Base-by-base conservation (phyloP, 2,113 vertebrate genomes). In the Balaeniceps rex region DNA sequence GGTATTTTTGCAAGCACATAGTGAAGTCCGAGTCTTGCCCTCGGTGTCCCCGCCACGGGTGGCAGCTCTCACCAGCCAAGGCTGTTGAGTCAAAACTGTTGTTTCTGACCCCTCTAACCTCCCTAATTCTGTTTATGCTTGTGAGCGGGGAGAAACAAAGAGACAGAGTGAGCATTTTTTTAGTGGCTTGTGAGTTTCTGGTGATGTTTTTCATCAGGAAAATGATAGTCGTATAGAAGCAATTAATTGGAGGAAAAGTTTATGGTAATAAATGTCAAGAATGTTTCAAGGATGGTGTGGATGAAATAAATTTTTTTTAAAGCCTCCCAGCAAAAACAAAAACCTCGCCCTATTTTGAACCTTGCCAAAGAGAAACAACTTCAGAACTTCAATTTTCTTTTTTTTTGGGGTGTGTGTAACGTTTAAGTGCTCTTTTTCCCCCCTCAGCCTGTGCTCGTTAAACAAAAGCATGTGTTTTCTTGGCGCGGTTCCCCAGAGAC, bases 381-480 rank as follows among this genome's bases (percentile, higher is more conserved):
- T 85, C 36, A 68, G 51, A 91, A 93, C 76, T 93, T 71, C 17
- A 19, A 12, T 42, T 93, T 91, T 64, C 0, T 15, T 40, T 25
- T 34, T 33, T 51, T 40, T 21, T 31, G 23, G 2, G 6, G 3
- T 79, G 72, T 91, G 42, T 87, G n/a, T 82, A 74, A 60, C 0
- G 2, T 78, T 81, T 24, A 81, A 96, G 69, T 66, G 64, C 65
- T 44, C 83, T 70, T 55, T 47, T 23, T 4, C 28, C 19, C 42
- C 69, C 40, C 61, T 51, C 83, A 66, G 87, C 69, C 61, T 68
- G 58, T 33, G 70, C 87, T 91, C 12, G 40, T 96, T 97, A 96
- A 96, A 85, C 90, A 95, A 94, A 96, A 96, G 78, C 96, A 96
- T 93, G 84, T 96, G 96, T 95, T 97, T 89, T 89, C 84, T 78